Evolutionary conservation across 2,113 vertebrate genomes (phyloP).

Genomic region (Rhombomys opimus): DNA sequence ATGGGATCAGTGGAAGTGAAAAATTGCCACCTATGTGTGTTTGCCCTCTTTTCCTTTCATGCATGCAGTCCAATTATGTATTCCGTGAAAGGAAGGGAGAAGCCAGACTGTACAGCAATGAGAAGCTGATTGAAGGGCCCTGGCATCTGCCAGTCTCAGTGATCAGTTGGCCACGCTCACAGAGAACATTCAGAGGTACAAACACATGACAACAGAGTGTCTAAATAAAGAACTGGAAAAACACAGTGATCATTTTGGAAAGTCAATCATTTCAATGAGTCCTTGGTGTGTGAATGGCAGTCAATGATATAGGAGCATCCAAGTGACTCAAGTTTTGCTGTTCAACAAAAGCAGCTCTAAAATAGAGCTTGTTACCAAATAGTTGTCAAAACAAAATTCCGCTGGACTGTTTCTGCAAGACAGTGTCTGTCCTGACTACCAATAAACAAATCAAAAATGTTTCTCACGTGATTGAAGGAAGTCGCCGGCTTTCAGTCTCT

Average conservation of each 20-base stretch:
- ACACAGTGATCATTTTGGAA: conserved; percentile 18
- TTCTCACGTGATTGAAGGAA: background rate
- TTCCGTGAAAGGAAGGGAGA: conserved; percentile 51
- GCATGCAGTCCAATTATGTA: conserved; percentile 54
- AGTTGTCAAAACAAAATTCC: conserved; percentile 57
- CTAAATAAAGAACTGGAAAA: conserved; percentile 60
- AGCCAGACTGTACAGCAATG: conserved; percentile 53
- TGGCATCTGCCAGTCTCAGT: conserved; percentile 59
- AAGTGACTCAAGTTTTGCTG: conserved; percentile 45
- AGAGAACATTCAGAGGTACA: conserved; percentile 45
- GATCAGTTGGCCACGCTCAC: conserved; percentile 42
- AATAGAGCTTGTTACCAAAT: conserved; percentile 59
- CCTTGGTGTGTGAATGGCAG: background rate
- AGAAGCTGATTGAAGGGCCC: conserved; percentile 42
- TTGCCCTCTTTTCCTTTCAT: conserved; percentile 55
- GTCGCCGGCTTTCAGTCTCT: conserved; percentile 1
- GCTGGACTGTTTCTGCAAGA: conserved; percentile 48
- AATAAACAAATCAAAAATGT: conserved; percentile 5
- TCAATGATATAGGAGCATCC: background rate
- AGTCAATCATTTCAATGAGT: background rate
- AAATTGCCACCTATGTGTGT: background rate
- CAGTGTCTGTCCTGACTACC: background rate
- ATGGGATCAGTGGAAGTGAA: conserved; percentile 19
- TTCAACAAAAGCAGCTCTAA: conserved; percentile 57
- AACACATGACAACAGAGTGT: conserved; percentile 34